Evolutionary conservation across 1,140 invertebrate genomes (phyloP), one percentile per base, ranked within the genome.

Genomic region (Tribolium castaneum): DNA sequence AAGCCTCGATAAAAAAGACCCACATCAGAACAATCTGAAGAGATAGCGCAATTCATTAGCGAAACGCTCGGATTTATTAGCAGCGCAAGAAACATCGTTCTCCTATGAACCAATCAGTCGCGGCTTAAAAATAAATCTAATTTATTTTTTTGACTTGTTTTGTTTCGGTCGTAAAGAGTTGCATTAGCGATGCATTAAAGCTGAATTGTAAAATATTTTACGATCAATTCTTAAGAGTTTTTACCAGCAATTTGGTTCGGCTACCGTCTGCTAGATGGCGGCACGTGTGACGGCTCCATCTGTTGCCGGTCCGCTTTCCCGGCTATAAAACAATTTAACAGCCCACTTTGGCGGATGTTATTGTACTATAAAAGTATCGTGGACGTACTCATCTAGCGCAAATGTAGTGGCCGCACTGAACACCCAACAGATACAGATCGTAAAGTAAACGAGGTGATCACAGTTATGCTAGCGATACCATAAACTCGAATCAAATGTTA

Each of bases 251-350:
- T 35, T 66, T 30, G 59, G 19, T 75, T 35, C 12, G n/a, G 35
- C 72, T 75, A 75, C 50, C 70, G 45, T 66, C 71, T 52, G 12
- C 10, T 35, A 79, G 78, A 79, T 79, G 78, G 34, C 78, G 45
- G 49, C 74, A 79, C 74, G 39, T 14, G 39, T 49, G 59, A 66
- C 59, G 59, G 25, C 12, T 66, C 56, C 54, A 50, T 54, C 22
- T 77, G 49, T 73, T 73, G 19, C 35, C 70, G 66, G 30, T 25
- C 70, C 75, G 51, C 54, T 75, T 79, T 22, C 19, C 19, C 19
- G 45, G 73, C 78, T 82, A 76, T 84, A 84, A 84, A 84, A 81
- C 82, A 84, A 78, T 84, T 83, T 84, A 84, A 84, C 83, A 82
- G 77, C 82, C 82, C 83, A 84, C 82, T 84, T 84, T 78, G 70